Percentiles rank a stretch among this genome's conserved stretches.
phyloP scores from a whole-genome alignment of 2,797 vertebrate species.

The Okamejei kenojei region DNA sequence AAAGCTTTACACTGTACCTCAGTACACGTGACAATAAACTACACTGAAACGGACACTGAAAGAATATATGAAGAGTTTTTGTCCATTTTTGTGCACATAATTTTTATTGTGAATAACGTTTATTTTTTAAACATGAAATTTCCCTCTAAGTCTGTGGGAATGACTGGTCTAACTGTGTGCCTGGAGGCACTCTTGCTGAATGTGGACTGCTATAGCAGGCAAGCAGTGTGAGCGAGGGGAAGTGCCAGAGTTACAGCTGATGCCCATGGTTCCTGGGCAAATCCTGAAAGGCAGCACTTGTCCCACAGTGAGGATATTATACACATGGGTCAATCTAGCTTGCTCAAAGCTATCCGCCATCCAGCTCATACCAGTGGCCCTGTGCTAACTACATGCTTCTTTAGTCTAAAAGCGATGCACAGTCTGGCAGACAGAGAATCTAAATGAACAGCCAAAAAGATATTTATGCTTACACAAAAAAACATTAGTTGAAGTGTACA shows the following conservation, averaged over 20 bases:
- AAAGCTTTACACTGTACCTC: too few species aligned
- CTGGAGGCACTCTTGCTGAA: neutral
- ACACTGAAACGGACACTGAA: too few species aligned
- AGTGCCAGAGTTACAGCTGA: neutral
- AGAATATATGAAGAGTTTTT: too few species aligned
- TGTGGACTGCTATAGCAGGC: neutral
- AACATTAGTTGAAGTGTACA: too few species aligned
- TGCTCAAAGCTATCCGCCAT: neutral
- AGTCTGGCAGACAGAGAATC: neutral
- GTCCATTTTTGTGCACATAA: too few species aligned
- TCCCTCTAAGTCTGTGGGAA: too few species aligned
- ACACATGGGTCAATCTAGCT: neutral
- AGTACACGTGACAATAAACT: too few species aligned
- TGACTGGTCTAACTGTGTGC: neutral
- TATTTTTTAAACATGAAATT: too few species aligned
- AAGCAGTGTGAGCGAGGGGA: neutral
- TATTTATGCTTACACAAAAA: neutral
- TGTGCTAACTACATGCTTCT: neutral
- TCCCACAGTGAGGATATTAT: neutral
- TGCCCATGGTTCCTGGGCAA: neutral
- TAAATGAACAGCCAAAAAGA: neutral
- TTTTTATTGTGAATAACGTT: too few species aligned
- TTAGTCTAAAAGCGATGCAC: neutral
- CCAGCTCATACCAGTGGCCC: neutral
- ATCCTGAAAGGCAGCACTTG: neutral